Conservation (phyloP, 2,888 invertebrate genomes). For the Gastracanthus pulcherrimus region DNA sequence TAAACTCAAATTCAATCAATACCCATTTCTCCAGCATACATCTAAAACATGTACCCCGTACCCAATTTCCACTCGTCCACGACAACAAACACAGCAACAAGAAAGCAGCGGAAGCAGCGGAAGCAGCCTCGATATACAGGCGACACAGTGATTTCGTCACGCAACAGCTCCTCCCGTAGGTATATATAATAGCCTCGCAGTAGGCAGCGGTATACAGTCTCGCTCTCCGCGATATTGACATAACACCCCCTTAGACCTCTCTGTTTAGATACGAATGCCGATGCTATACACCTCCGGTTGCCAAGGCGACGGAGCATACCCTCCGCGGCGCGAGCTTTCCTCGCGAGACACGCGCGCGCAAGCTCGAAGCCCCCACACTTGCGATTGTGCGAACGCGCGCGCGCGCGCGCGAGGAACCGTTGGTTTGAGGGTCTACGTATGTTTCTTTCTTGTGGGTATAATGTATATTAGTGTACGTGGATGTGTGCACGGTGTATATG, state of each 20-base stretch:
- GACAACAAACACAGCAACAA: neutral
- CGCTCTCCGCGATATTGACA: conserved; percentile 61
- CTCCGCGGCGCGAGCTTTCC: conserved; percentile 56
- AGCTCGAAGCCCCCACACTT: neutral
- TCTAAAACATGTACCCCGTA: too few relatives aligned
- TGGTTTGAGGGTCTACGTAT: neutral
- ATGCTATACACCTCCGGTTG: conserved; percentile 59
- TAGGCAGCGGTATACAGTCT: neutral
- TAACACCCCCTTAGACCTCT: conserved; percentile 61
- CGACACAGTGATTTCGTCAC: conserved; percentile 27
- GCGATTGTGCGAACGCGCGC: neutral
- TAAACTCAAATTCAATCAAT: too few relatives aligned
- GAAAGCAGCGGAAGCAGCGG: neutral
- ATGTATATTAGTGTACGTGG: too few relatives aligned
- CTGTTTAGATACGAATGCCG: conserved; percentile 60
- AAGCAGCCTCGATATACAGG: neutral
- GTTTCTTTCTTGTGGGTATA: too few relatives aligned
- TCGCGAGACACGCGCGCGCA: conserved; percentile 31
- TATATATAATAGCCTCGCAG: neutral
- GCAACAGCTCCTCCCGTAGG: neutral
- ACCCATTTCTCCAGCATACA: too few relatives aligned
- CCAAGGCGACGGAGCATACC: conserved; percentile 61
- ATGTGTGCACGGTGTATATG: neutral
- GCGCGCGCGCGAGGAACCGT: too few relatives aligned
- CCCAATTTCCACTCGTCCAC: too few relatives aligned